These are phyloP conservation scores for Gracilinanus agilis DNA, from an alignment of 2,113 vertebrate species.

Conservation along the genomic window DNA sequence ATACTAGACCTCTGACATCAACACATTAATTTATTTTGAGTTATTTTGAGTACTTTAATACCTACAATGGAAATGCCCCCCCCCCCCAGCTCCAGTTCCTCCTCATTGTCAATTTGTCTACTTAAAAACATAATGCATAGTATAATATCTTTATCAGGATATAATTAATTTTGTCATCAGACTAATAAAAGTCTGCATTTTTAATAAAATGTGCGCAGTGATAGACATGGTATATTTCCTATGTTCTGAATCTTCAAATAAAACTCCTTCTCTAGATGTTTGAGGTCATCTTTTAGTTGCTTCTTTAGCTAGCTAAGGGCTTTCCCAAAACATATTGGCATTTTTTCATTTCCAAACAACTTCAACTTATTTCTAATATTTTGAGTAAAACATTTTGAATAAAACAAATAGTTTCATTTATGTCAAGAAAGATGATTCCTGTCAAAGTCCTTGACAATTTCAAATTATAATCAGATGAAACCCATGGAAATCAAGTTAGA, in stretches of 20 bases:
- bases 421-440: slow-evolving; percentile 33
- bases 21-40: slow-evolving; percentile 10
- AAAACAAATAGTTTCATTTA: slow-evolving; percentile 44
- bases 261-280: slow-evolving; percentile 37
- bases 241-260: slow-evolving; percentile 23
- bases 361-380: slow-evolving; percentile 31
- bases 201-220: not conserved
- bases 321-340: not conserved
- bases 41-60: slow-evolving; percentile 12
- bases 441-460: slow-evolving; percentile 32
- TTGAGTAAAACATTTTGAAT: slow-evolving; percentile 35
- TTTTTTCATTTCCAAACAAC: slow-evolving; percentile 55
- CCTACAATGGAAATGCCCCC: not conserved
- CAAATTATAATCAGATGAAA: slow-evolving; percentile 14
- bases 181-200: not conserved
- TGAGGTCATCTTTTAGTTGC: slow-evolving; percentile 22
- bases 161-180: slow-evolving; percentile 28
- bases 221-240: slow-evolving; percentile 14
- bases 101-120: not conserved
- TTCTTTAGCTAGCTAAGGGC: not conserved
- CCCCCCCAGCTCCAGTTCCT: slow-evolving; percentile 1
- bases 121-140: not conserved
- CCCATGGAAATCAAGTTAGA: slow-evolving; percentile 31
- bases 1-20: not conserved
- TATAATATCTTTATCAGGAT: slow-evolving; percentile 30